These are phyloP conservation scores for Meloidogyne floridensis DNA, from an alignment of 1,140 invertebrate genomes.

Conservation along the genomic window DNA sequence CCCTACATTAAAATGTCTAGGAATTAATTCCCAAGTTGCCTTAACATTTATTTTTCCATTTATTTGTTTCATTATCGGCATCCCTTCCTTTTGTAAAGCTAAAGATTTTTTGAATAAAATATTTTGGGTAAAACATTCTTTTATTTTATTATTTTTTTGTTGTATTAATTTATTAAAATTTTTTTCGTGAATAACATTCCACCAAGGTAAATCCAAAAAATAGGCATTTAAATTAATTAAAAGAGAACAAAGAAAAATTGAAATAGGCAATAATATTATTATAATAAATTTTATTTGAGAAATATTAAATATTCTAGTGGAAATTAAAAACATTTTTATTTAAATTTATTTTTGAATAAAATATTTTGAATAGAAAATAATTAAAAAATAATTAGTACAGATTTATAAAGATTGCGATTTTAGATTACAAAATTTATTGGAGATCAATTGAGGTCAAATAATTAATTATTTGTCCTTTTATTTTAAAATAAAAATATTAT, in stretches of 20 bases:
- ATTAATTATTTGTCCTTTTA: no score
- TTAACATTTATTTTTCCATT: slow-evolving; percentile 13
- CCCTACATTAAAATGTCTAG: slow-evolving; percentile 22
- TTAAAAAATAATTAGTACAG: no score
- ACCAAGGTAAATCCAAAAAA: slow-evolving; percentile 9
- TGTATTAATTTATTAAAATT: not conserved
- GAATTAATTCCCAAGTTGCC: slow-evolving; percentile 25
- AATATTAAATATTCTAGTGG: not conserved
- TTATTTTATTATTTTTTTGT: not conserved
- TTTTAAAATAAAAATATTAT: no score
- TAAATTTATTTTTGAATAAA: no score
- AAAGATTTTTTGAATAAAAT: slow-evolving; percentile 11
- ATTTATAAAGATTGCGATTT: not conserved
- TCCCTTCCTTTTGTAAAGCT: slow-evolving; percentile 5
- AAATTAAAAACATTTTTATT: no score
- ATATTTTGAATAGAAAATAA: no score
- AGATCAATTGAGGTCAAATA: not conserved
- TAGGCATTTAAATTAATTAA: not conserved
- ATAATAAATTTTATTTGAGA: not conserved
- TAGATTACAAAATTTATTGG: not conserved
- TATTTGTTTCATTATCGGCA: not conserved
- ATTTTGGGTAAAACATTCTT: not conserved
- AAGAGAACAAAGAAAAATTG: slow-evolving; percentile 2
- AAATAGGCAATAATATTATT: not conserved
- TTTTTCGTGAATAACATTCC: not conserved